A percentile compares a stretch with the other conserved stretches of the same genome.
phyloP scores from a whole-genome alignment of 1,140 invertebrate species.

The Drosophila serrata region DNA sequence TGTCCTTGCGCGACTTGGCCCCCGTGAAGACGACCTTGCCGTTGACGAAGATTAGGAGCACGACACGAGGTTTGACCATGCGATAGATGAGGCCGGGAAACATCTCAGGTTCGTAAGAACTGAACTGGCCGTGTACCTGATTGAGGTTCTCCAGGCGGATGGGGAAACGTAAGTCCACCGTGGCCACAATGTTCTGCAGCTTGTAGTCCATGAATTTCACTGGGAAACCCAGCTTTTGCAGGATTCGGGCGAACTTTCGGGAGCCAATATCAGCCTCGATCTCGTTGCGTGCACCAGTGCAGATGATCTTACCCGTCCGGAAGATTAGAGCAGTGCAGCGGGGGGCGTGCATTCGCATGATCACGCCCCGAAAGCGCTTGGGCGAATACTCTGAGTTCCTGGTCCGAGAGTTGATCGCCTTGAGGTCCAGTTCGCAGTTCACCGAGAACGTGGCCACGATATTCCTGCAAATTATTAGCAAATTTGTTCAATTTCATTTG shows the following conservation, averaged over 20 bases:
- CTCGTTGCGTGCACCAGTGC: slow-evolving; percentile 99
- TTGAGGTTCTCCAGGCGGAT: slow-evolving; percentile 98
- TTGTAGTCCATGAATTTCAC: slow-evolving; percentile 99
- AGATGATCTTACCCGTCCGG: slow-evolving; percentile 99
- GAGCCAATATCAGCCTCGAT: slow-evolving; percentile 96
- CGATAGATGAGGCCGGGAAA: slow-evolving; percentile 99
- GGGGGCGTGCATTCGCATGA: slow-evolving; percentile 99
- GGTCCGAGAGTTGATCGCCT: slow-evolving; percentile 97
- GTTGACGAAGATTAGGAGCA: slow-evolving; percentile 98
- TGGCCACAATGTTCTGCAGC: slow-evolving; percentile 99
- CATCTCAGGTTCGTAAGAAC: slow-evolving; percentile 95
- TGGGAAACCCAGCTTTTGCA: slow-evolving; percentile 98
- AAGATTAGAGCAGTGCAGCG: slow-evolving; percentile 99
- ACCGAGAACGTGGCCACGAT: slow-evolving; percentile 98
- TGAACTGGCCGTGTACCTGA: slow-evolving; percentile 97
- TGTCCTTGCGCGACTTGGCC: slow-evolving; percentile 96
- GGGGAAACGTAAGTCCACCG: slow-evolving; percentile 98
- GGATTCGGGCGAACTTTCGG: slow-evolving; percentile 98
- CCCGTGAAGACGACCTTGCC: slow-evolving; percentile 99
- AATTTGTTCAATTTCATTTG: background rate
- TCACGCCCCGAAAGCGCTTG: slow-evolving; percentile 98
- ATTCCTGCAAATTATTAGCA: slow-evolving; percentile 88
- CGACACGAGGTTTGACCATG: slow-evolving; percentile 98
- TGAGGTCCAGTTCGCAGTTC: slow-evolving; percentile 93
- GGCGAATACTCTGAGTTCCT: slow-evolving; percentile 99